A percentile compares a stretch with the other conserved stretches of the same genome.
Evolutionary conservation across 2,797 vertebrate species (phyloP).

Genomic region (Enteromius unitaeniatus): DNA sequence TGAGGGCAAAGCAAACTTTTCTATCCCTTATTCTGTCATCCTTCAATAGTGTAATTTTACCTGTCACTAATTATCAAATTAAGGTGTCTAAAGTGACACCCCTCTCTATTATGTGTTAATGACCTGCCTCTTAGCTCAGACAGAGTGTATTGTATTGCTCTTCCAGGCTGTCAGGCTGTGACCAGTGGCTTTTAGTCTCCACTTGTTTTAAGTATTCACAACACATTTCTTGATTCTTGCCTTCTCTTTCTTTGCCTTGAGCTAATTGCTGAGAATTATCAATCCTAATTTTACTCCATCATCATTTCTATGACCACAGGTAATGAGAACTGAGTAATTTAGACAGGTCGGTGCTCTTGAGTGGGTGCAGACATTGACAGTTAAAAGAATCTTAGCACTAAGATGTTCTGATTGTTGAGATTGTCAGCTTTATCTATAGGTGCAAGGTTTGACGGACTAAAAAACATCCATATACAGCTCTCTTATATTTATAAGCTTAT

Average conservation of each 20-base stretch:
- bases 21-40: slow-evolving; percentile 38
- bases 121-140: slow-evolving; percentile 59
- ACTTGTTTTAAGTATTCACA: slow-evolving; percentile 53
- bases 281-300: slow-evolving; percentile 57
- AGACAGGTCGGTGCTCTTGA: slow-evolving; percentile 61
- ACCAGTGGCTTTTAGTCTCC: slow-evolving; percentile 48
- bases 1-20: slow-evolving; percentile 49
- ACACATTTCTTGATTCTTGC: slow-evolving; percentile 45
- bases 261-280: slow-evolving; percentile 61
- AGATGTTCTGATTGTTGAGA: slow-evolving; percentile 39
- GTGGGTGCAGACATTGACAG: slow-evolving; percentile 79
- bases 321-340: slow-evolving; percentile 41
- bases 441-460: slow-evolving; percentile 3
- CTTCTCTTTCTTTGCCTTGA: slow-evolving; percentile 37
- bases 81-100: slow-evolving; percentile 61
- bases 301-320: slow-evolving; percentile 45
- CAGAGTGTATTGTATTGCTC: slow-evolving; percentile 56
- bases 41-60: slow-evolving; percentile 54
- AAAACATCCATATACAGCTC: background rate
- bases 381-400: slow-evolving; percentile 37
- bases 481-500: background rate
- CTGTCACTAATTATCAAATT: slow-evolving; percentile 66
- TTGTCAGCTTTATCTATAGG: slow-evolving; percentile 6
- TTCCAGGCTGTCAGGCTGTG: slow-evolving; percentile 53
- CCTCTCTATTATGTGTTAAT: slow-evolving; percentile 62